phyloP scores from a whole-genome alignment of 2,888 invertebrate species.

The Autographa pulchrina region DNA sequence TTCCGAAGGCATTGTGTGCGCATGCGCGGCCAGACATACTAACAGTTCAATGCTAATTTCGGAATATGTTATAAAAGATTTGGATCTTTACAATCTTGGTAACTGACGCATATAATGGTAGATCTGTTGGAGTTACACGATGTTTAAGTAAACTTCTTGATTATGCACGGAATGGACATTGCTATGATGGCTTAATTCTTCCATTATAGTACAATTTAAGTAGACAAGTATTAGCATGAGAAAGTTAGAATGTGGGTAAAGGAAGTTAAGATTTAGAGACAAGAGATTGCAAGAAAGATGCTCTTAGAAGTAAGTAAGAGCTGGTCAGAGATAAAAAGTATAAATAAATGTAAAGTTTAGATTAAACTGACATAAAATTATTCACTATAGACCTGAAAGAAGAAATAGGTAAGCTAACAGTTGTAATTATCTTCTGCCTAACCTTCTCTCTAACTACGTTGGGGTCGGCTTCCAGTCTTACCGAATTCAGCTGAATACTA shows the following conservation, averaged over 20 bases:
- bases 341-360: too few relatives aligned
- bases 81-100: conserved; percentile 2
- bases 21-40: conserved; percentile 25
- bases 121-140: background rate
- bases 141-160: background rate
- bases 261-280: background rate
- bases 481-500: too few relatives aligned
- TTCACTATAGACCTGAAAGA: too few relatives aligned
- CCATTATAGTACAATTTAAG: background rate
- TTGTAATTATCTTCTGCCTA: too few relatives aligned
- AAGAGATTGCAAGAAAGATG: too few relatives aligned
- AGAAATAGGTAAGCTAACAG: background rate
- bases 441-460: too few relatives aligned
- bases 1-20: background rate
- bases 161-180: background rate
- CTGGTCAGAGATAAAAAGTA: too few relatives aligned
- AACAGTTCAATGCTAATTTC: conserved; percentile 21
- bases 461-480: too few relatives aligned
- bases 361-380: too few relatives aligned
- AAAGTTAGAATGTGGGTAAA: background rate
- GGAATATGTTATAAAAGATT: background rate
- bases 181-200: background rate
- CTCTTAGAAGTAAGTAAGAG: too few relatives aligned
- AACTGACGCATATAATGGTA: background rate
- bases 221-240: background rate